These are phyloP conservation scores for Helogale parvula DNA, from an alignment of 2,113 vertebrate species.

Conservation along the genomic window DNA sequence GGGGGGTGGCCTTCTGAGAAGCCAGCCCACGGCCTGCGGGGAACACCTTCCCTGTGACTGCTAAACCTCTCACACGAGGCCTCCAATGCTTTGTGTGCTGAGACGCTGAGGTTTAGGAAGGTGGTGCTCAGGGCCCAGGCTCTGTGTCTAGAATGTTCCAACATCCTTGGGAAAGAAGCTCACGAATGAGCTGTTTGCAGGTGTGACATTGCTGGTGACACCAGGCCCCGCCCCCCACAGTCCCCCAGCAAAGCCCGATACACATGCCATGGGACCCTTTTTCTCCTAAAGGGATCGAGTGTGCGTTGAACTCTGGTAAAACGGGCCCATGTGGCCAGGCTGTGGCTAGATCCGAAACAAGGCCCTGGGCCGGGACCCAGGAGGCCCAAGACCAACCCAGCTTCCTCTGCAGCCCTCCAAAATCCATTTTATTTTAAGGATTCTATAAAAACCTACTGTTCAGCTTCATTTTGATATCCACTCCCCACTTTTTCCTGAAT, in stretches of 20 bases:
- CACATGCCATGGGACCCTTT: not conserved
- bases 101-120: not conserved
- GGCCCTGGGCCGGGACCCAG: not conserved
- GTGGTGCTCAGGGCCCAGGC: not conserved
- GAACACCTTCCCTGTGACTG: not conserved
- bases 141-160: not conserved
- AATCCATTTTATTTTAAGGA: not conserved
- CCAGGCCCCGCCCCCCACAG: not conserved
- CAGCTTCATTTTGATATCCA: slow-evolving; percentile 18
- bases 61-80: not conserved
- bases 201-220: not conserved
- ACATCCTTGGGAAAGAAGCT: not conserved
- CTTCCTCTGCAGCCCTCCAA: not conserved
- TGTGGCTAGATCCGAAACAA: not conserved
- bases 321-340: not conserved
- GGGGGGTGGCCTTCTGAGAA: not conserved
- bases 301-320: not conserved
- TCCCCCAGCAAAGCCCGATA: not conserved
- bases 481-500: not conserved
- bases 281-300: not conserved
- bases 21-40: fast-evolving
- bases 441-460: slow-evolving; percentile 49
- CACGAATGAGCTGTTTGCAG: not conserved
- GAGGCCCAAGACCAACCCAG: not conserved
- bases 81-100: not conserved